Conservation (phyloP, 2,113 vertebrate genomes). For the Nyctereutes procyonoides region DNA sequence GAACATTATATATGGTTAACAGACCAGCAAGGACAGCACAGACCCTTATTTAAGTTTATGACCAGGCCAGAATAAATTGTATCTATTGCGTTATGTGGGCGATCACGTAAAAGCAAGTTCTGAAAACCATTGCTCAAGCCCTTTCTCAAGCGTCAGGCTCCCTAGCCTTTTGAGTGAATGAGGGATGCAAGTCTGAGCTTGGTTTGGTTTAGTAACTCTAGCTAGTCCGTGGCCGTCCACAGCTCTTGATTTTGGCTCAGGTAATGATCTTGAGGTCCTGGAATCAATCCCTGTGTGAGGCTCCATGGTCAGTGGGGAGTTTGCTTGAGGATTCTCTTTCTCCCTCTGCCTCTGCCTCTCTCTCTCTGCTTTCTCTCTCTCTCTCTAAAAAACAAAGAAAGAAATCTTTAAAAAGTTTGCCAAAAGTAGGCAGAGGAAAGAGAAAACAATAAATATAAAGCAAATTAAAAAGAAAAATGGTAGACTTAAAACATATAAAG, state of each 20-base stretch:
- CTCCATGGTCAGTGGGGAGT: not conserved
- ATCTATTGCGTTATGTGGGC: too few relatives aligned
- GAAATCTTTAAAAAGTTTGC: not conserved
- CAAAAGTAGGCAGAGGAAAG: not conserved
- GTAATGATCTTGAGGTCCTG: not conserved
- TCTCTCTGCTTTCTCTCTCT: not conserved
- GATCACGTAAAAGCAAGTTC: too few relatives aligned
- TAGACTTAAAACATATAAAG: not conserved
- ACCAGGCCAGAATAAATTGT: too few relatives aligned
- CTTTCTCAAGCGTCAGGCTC: too few relatives aligned
- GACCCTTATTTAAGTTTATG: too few relatives aligned
- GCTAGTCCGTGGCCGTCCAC: too few relatives aligned
- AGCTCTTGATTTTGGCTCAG: not conserved
- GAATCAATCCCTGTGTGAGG: not conserved
- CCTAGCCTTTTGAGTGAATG: too few relatives aligned
- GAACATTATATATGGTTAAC: too few relatives aligned
- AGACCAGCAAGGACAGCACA: too few relatives aligned
- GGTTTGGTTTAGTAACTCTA: too few relatives aligned
- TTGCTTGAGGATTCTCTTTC: not conserved
- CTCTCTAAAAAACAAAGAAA: not conserved
- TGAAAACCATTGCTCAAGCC: too few relatives aligned
- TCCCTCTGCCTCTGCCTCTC: not conserved
- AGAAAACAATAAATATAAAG: not conserved
- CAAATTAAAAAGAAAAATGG: not conserved
- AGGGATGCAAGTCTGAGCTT: too few relatives aligned